Percentiles rank a stretch among this genome's conserved stretches.
phyloP scores from a whole-genome alignment of 2,888 invertebrate species.

The Dugesia japonica region DNA sequence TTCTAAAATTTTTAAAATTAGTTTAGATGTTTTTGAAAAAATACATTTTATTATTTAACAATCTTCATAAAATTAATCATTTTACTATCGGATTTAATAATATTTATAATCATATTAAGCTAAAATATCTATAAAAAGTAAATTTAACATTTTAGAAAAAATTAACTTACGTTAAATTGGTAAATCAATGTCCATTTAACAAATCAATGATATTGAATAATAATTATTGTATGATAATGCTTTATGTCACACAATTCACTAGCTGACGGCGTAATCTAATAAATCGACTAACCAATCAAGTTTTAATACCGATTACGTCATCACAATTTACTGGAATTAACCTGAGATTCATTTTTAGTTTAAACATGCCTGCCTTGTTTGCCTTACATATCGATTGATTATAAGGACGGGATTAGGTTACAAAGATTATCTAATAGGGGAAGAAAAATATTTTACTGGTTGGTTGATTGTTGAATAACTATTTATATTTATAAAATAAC shows the following conservation, averaged over 20 bases:
- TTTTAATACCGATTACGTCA: background rate
- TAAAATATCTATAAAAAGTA: too few species aligned
- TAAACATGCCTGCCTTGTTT: background rate
- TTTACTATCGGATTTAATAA: too few species aligned
- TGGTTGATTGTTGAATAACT: background rate
- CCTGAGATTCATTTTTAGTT: background rate
- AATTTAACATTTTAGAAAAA: too few species aligned
- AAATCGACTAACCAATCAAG: background rate
- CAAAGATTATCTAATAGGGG: background rate
- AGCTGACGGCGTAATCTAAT: background rate
- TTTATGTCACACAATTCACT: background rate
- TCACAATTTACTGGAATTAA: background rate
- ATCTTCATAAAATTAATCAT: too few species aligned
- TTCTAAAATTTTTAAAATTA: too few species aligned
- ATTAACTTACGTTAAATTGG: background rate
- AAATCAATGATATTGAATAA: background rate
- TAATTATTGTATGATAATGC: background rate
- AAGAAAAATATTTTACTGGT: background rate
- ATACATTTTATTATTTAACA: too few species aligned
- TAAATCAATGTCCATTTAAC: background rate
- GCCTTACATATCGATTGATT: background rate
- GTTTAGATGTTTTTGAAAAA: too few species aligned
- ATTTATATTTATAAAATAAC: background rate
- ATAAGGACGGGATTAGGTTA: background rate
- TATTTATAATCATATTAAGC: too few species aligned